These are phyloP conservation scores for Liolophura sinensis DNA, from an alignment of 1,140 invertebrate species.

Conservation along the genomic window DNA sequence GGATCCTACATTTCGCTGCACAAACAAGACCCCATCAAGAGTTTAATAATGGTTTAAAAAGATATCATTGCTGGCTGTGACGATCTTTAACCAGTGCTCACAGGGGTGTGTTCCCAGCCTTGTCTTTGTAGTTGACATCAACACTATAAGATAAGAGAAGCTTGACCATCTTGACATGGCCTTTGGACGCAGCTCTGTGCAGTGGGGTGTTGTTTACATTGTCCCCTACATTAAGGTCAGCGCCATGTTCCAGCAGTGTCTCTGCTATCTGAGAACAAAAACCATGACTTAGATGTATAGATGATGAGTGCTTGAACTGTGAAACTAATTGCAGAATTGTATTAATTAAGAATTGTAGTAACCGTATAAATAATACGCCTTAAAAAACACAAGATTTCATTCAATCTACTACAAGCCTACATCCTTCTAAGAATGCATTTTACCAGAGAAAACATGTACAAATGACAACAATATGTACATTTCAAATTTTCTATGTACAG, in stretches of 20 bases:
- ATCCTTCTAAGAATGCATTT: too few species aligned
- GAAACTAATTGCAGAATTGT: too few species aligned
- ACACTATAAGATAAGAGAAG: constrained; percentile 67
- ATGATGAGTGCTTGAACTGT: too few species aligned
- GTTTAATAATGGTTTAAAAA: not conserved
- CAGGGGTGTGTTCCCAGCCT: constrained; percentile 73
- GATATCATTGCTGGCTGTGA: not conserved
- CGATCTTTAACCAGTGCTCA: constrained; percentile 52
- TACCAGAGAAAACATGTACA: too few species aligned
- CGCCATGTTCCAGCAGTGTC: constrained; percentile 70
- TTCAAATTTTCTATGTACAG: too few species aligned
- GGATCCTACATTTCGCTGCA: not conserved
- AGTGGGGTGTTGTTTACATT: constrained; percentile 77
- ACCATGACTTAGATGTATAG: not conserved
- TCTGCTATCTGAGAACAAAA: constrained; percentile 63
- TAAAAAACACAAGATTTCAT: too few species aligned
- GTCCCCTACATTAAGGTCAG: constrained; percentile 76
- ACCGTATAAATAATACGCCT: too few species aligned
- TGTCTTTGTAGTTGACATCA: constrained; percentile 64
- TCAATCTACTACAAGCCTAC: too few species aligned
- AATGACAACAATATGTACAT: too few species aligned
- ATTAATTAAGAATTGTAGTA: too few species aligned
- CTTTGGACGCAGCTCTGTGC: constrained; percentile 82
- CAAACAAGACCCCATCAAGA: not conserved
- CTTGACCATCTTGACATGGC: constrained; percentile 72